These are phyloP conservation scores for Urocolius indicus DNA, from an alignment of 2,113 vertebrate genomes.

Conservation along the genomic window DNA sequence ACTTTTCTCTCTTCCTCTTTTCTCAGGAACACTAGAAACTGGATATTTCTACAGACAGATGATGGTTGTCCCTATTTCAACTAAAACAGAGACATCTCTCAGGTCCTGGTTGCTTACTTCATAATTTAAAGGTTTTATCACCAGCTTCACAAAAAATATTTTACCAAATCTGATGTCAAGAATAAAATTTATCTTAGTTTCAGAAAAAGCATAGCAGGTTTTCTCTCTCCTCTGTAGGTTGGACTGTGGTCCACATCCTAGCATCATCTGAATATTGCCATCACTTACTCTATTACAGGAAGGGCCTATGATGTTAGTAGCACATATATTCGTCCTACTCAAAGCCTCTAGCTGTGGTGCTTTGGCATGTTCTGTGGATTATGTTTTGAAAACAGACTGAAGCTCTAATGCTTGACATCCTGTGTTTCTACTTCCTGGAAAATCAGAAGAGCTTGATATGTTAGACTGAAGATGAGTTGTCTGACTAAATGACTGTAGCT, in stretches of 20 bases:
- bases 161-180: not conserved
- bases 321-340: accelerated
- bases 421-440: not conserved
- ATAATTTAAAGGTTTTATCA: not conserved
- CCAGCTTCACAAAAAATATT: not conserved
- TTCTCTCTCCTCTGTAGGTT: not conserved
- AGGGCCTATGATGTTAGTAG: not conserved
- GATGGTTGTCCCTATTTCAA: not conserved
- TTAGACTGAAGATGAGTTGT: not conserved
- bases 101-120: not conserved
- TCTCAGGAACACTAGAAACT: not conserved
- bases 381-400: not conserved
- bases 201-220: not conserved
- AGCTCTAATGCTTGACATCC: not conserved
- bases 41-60: not conserved
- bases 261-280: not conserved
- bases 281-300: not conserved
- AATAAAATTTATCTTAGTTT: not conserved
- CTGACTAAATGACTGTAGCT: not conserved
- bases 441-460: not conserved
- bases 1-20: not conserved
- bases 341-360: not conserved
- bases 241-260: not conserved
- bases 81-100: not conserved
- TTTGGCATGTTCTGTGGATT: not conserved